Percentiles rank a stretch among this genome's conserved stretches.
Evolutionary conservation across 2,888 invertebrate genomes (phyloP).

Genomic region (Synanthedon tipuliformis): DNA sequence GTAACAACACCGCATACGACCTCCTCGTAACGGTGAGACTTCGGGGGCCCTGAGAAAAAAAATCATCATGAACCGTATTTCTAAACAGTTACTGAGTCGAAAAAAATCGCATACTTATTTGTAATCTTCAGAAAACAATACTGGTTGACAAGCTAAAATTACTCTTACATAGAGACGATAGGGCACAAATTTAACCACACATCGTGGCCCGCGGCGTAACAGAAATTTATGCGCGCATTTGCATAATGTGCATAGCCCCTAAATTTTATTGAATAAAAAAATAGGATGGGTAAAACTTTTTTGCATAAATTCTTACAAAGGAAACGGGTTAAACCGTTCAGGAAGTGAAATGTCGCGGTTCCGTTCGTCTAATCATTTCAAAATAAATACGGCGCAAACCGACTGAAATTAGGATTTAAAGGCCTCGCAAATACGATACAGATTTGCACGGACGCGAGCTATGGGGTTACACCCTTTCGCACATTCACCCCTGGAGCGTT

Average conservation of each 20-base stretch:
- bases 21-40: slow-evolving; percentile 57
- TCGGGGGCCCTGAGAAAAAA: slow-evolving; percentile 58
- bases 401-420: too few relatives aligned
- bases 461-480: slow-evolving; percentile 29
- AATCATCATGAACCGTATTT: slow-evolving; percentile 49
- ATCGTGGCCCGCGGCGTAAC: slow-evolving; percentile 26
- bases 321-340: slow-evolving; percentile 68
- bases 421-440: slow-evolving; percentile 18
- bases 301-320: slow-evolving; percentile 71
- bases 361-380: slow-evolving; percentile 30
- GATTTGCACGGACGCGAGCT: slow-evolving; percentile 18
- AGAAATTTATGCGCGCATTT: slow-evolving; percentile 70
- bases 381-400: too few relatives aligned
- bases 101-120: slow-evolving; percentile 59
- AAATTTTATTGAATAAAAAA: slow-evolving; percentile 71
- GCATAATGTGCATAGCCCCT: slow-evolving; percentile 71
- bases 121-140: slow-evolving; percentile 39
- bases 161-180: slow-evolving; percentile 13
- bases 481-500: slow-evolving; percentile 31
- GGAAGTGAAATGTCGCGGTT: slow-evolving; percentile 64
- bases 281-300: slow-evolving; percentile 71
- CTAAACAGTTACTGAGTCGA: slow-evolving; percentile 29
- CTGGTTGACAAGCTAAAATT: slow-evolving; percentile 18
- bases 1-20: slow-evolving; percentile 30
- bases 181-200: slow-evolving; percentile 8